A percentile compares a stretch with the other conserved stretches of the same genome.
Evolutionary conservation across 2,888 invertebrate genomes (phyloP).

Genomic region (Trissonchulus sp.): DNA sequence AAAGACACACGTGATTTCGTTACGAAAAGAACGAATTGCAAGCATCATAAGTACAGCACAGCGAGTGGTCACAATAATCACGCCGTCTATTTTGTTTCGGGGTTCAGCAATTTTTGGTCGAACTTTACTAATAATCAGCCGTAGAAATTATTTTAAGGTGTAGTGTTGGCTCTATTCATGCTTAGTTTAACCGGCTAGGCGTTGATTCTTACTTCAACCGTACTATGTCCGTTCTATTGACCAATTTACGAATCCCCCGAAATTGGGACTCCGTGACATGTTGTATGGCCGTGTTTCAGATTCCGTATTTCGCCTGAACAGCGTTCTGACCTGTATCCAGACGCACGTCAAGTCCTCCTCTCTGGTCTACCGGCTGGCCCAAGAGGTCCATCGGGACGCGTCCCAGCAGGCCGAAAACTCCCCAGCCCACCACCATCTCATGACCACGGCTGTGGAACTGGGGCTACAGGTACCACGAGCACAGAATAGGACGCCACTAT

Average conservation of each 20-base stretch:
- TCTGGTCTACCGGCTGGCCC: conserved; percentile 74
- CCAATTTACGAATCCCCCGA: too few species aligned
- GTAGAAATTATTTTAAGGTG: conserved; percentile 1
- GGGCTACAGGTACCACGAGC: conserved; percentile 67
- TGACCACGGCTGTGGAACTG: conserved; percentile 73
- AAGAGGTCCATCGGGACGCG: conserved; percentile 75
- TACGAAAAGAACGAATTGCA: too few species aligned
- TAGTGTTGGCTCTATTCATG: too few species aligned
- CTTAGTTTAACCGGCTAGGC: too few species aligned
- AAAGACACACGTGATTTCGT: too few species aligned
- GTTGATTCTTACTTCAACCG: too few species aligned
- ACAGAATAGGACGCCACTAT: too few species aligned
- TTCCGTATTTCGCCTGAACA: conserved; percentile 65
- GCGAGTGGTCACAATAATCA: too few species aligned
- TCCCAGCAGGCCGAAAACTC: conserved; percentile 65
- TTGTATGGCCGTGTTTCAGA: conserved; percentile 57
- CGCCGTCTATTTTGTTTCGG: too few species aligned
- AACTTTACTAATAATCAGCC: neutral
- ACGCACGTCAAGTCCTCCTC: conserved; percentile 75
- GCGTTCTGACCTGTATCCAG: conserved; percentile 71
- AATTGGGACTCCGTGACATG: too few species aligned
- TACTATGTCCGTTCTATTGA: too few species aligned
- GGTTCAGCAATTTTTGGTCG: conserved; percentile 20
- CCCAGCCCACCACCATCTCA: conserved; percentile 65
- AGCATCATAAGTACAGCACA: too few species aligned